Conservation (phyloP, 1,140 invertebrate genomes). For the Drosophila ogumai region DNA sequence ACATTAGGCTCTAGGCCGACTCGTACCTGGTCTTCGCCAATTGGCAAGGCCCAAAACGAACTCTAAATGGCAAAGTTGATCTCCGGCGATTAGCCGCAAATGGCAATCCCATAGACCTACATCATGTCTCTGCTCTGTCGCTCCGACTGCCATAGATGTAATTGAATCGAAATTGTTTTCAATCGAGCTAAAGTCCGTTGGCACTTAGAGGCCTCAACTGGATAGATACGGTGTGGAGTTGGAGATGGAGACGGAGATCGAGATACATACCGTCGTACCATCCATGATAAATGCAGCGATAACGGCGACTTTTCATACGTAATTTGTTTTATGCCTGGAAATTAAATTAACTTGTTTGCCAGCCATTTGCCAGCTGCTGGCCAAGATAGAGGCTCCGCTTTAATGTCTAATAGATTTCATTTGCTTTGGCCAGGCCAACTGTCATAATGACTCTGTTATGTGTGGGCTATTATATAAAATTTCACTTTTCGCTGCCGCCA, state of each 20-base stretch:
- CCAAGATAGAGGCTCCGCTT: slow-evolving; percentile 33
- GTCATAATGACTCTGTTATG: slow-evolving; percentile 78
- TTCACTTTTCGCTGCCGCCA: slow-evolving; percentile 64
- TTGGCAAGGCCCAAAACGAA: slow-evolving; percentile 55
- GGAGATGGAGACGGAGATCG: neutral
- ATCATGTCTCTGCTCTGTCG: slow-evolving; percentile 44
- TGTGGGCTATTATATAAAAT: slow-evolving; percentile 74
- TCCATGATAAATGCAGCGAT: slow-evolving; percentile 66
- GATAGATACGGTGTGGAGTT: neutral
- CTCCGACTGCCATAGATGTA: slow-evolving; percentile 48
- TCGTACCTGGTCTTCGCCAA: slow-evolving; percentile 50
- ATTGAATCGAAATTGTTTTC: slow-evolving; percentile 69
- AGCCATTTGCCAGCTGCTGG: slow-evolving; percentile 46
- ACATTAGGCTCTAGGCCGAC: slow-evolving; percentile 51
- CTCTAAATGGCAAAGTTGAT: slow-evolving; percentile 73
- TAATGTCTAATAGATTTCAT: slow-evolving; percentile 75
- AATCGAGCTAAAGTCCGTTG: slow-evolving; percentile 50
- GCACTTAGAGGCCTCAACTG: slow-evolving; percentile 31
- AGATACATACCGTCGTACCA: slow-evolving; percentile 14
- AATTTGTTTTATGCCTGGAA: slow-evolving; percentile 80
- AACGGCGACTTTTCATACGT: slow-evolving; percentile 78
- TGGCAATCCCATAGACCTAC: slow-evolving; percentile 70
- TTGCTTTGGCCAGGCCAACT: slow-evolving; percentile 69
- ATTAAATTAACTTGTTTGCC: slow-evolving; percentile 80
- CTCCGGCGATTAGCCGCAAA: slow-evolving; percentile 64